Evolutionary conservation across 2,888 invertebrate species (phyloP).

Genomic region (Peribatodes rhomboidaria): DNA sequence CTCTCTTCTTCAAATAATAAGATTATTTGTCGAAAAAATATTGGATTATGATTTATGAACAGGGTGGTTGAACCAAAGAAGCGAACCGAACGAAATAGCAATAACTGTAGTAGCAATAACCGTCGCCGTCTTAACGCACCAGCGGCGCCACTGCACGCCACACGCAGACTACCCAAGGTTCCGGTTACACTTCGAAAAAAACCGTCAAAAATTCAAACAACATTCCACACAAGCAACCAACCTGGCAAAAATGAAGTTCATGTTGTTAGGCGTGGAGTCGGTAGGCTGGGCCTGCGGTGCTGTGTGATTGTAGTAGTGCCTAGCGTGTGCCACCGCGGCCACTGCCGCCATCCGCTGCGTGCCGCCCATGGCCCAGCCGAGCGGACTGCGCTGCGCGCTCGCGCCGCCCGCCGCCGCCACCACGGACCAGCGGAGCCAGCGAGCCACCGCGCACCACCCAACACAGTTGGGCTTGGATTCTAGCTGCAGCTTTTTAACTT

Average conservation of each 20-base stretch:
- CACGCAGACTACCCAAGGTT: no score
- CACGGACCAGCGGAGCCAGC: slow-evolving; percentile 72
- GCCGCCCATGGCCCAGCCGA: slow-evolving; percentile 89
- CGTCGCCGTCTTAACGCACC: no score
- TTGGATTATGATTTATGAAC: no score
- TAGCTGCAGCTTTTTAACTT: background rate
- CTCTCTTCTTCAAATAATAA: no score
- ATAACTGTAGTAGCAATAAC: no score
- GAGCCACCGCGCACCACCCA: slow-evolving; percentile 67
- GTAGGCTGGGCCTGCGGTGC: slow-evolving; percentile 72
- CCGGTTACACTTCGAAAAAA: background rate
- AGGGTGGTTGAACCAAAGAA: no score
- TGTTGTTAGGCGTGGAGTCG: slow-evolving; percentile 70
- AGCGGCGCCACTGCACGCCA: no score
- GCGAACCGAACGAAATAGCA: no score
- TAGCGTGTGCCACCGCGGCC: slow-evolving; percentile 80
- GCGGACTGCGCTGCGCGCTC: slow-evolving; percentile 82
- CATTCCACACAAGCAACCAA: no score
- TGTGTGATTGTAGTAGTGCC: slow-evolving; percentile 80
- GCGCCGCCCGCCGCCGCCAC: slow-evolving; percentile 72
- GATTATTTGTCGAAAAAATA: no score
- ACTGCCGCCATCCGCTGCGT: slow-evolving; percentile 88
- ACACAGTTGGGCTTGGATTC: background rate
- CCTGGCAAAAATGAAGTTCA: slow-evolving; percentile 93
- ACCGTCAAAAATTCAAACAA: background rate